Percentiles rank a stretch among this genome's conserved stretches.
phyloP scores from a whole-genome alignment of 2,797 vertebrate genomes.

The Hoplostethus mediterraneus region DNA sequence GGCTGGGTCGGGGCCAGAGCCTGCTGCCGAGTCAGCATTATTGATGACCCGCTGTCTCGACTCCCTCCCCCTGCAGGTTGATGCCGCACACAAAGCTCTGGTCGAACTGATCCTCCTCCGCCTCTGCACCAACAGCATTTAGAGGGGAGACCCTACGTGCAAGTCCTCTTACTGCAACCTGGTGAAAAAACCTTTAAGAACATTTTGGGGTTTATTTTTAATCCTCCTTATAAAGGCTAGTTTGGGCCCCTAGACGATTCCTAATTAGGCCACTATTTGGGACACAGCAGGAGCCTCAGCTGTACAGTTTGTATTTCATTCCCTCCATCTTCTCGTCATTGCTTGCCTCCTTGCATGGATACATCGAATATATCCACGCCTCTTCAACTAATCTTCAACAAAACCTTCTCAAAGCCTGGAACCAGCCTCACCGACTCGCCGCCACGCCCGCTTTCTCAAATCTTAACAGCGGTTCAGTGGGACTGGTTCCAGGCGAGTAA shows the following conservation, averaged over 20 bases:
- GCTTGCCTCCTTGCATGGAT: neutral
- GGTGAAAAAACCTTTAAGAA: neutral
- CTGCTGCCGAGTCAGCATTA: constrained; percentile 77
- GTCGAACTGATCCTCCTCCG: constrained; percentile 28
- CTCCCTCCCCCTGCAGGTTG: constrained; percentile 36
- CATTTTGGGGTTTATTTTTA: constrained; percentile 26
- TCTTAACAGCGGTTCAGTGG: too few species aligned
- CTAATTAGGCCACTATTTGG: constrained; percentile 74
- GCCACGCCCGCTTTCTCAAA: too few species aligned
- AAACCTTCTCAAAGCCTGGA: neutral
- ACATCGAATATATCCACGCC: too few species aligned
- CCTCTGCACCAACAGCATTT: constrained; percentile 33
- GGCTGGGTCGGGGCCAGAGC: constrained; percentile 61
- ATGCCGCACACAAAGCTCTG: constrained; percentile 39
- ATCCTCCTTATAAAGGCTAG: constrained; percentile 2
- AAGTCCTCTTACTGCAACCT: constrained; percentile 1
- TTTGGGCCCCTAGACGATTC: constrained; percentile 39
- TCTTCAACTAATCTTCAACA: neutral
- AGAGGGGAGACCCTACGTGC: constrained; percentile 19
- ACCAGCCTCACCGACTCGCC: too few species aligned
- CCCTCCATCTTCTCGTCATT: neutral
- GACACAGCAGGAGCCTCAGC: constrained; percentile 34
- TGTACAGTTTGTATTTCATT: constrained; percentile 3
- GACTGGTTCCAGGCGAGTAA: neutral
- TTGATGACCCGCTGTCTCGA: constrained; percentile 47